Conservation (phyloP, 2,888 invertebrate species). For the Charanyca ferruginea region DNA sequence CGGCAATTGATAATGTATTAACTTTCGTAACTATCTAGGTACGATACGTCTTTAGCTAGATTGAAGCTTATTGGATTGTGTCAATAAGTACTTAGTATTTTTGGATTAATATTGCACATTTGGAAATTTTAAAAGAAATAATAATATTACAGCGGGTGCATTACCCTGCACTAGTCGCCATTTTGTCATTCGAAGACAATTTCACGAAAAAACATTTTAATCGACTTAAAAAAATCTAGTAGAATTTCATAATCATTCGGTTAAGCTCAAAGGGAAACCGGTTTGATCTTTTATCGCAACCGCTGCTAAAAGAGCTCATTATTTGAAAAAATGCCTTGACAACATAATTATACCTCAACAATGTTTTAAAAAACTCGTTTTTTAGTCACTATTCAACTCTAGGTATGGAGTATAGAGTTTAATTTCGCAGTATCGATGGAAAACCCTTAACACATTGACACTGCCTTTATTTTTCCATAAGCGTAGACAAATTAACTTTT, state of each 20-base stretch:
- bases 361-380: constrained; percentile 32
- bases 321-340: constrained; percentile 58
- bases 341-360: constrained; percentile 60
- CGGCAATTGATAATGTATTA: neutral
- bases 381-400: constrained; percentile 39
- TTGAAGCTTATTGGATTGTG: neutral
- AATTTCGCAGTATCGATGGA: constrained; percentile 36
- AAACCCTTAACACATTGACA: constrained; percentile 68
- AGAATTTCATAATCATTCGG: constrained; percentile 52
- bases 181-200: constrained; percentile 35
- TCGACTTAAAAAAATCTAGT: constrained; percentile 40
- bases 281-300: constrained; percentile 48
- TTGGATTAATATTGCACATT: neutral
- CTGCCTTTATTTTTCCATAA: constrained; percentile 53
- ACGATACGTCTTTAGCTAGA: too few relatives aligned
- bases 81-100: neutral
- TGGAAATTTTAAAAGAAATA: too few relatives aligned
- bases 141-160: neutral
- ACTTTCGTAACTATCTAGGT: neutral
- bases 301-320: constrained; percentile 46
- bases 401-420: constrained; percentile 37
- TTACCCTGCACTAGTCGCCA: constrained; percentile 27
- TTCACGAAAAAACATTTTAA: constrained; percentile 32
- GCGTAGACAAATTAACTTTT: constrained; percentile 38
- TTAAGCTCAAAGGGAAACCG: constrained; percentile 31